Evolutionary conservation across 2,113 vertebrate genomes (phyloP).

Genomic region (Ammodytes marinus): DNA sequence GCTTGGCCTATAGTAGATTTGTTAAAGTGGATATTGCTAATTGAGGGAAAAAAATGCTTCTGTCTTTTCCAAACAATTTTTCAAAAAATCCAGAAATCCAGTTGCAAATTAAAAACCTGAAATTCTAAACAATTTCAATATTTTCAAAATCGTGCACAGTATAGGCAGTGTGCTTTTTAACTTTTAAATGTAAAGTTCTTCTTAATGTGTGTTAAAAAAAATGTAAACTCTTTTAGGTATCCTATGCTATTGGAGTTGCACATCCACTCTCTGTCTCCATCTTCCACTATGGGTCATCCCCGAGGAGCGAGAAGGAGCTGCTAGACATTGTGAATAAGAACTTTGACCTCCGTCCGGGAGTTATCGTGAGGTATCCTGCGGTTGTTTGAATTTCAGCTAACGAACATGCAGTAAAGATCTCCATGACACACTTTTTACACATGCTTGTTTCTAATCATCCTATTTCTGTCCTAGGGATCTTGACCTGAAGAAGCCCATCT

Average conservation of each 20-base stretch:
- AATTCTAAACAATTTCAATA: neutral
- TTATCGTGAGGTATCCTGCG: slow-evolving; percentile 92
- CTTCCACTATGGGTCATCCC: slow-evolving; percentile 96
- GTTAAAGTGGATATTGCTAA: too few species aligned
- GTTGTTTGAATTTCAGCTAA: neutral
- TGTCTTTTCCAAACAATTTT: too few species aligned
- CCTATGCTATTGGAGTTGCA: slow-evolving; percentile 95
- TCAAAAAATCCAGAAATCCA: neutral
- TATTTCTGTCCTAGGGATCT: slow-evolving; percentile 91
- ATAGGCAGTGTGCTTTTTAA: neutral
- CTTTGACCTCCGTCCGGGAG: slow-evolving; percentile 96
- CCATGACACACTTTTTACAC: neutral
- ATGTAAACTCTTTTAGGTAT: slow-evolving; percentile 82
- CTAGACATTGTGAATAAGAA: slow-evolving; percentile 95
- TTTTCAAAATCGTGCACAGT: neutral
- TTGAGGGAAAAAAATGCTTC: too few species aligned
- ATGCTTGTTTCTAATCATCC: neutral
- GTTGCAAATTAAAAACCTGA: neutral
- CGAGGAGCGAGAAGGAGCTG: slow-evolving; percentile 93
- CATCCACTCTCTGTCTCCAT: slow-evolving; percentile 96
- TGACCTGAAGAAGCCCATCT: slow-evolving; percentile 97
- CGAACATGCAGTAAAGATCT: neutral
- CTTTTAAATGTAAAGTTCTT: neutral
- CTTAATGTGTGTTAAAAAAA: neutral
- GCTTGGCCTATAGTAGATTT: too few species aligned